phyloP scores from a whole-genome alignment of 2,113 vertebrate genomes.

The Notarius lentiginosus region DNA sequence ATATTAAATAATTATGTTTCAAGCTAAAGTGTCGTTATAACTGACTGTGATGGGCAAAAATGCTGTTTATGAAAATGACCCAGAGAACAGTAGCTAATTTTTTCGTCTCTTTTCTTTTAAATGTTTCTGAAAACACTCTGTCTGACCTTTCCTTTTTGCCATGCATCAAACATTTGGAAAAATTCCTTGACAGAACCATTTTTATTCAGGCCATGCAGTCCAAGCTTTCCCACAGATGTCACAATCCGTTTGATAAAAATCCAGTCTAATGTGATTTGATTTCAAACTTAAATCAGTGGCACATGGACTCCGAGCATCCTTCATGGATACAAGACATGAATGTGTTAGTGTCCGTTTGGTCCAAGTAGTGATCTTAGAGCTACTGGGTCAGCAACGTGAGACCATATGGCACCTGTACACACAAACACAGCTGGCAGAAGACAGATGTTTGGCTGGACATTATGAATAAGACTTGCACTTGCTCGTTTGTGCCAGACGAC shows the following conservation, averaged over 20 bases:
- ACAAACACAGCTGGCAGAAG: not conserved
- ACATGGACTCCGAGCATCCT: conserved; percentile 9
- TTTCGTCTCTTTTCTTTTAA: not conserved
- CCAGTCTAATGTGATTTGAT: not conserved
- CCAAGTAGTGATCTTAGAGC: not conserved
- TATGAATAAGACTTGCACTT: not conserved
- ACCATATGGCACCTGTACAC: not conserved
- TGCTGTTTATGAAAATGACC: not conserved
- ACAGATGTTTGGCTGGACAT: not conserved
- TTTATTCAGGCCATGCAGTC: not conserved
- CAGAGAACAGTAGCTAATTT: not conserved
- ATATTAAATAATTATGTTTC: not conserved
- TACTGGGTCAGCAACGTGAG: conserved; percentile 2
- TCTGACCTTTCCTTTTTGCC: not conserved
- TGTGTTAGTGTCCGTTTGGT: not conserved
- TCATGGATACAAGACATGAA: not conserved
- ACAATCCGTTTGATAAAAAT: not conserved
- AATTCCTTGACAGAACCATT: not conserved
- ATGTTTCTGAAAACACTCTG: not conserved
- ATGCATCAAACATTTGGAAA: not conserved
- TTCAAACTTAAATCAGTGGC: not conserved
- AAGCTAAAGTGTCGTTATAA: not conserved
- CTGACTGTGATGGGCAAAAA: not conserved
- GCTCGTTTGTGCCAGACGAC: not conserved
- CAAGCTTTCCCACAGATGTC: not conserved